Base-by-base conservation (phyloP, 2,113 vertebrate genomes). In the Myotis brandtii region DNA sequence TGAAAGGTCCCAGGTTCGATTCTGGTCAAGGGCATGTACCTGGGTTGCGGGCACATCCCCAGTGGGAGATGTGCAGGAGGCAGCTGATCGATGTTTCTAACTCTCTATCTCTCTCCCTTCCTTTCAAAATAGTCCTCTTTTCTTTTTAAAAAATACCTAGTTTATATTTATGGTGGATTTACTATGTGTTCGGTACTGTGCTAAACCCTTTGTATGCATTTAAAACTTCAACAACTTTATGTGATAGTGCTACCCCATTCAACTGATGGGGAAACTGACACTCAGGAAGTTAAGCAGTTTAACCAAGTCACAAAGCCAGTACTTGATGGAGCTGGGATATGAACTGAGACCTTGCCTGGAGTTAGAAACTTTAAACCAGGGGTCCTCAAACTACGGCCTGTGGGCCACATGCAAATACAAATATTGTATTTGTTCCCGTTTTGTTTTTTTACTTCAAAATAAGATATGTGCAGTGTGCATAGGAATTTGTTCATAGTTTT, bases 301-400 rank as follows among this genome's bases (percentile, higher is more conserved):
- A 86, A 59, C 40, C 14, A 90, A 69, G 23, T 59, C 64, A 86
- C 69, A 54, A 62, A 82, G n/a, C 66, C 32, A 89, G 2, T 34
- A 67, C 52, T 18, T 66, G 43, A 59, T 69, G 3, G 64, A 80
- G 14, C 2, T 75, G 34, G 67, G 86, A 80, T 48, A 59, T 27
- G 25, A 89, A 50, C 84, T 67, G 43, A 95, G 83, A 46, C 88
- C 76, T 79, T 76, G 9, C 88, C 62, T 93, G 64, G 70, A 77
- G 3, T n/a, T 69, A 48, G 70, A 95, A 89, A 89, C 56, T 54
- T 46, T 27, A 37, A 79, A 48, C 30, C n/a, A n/a, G n/a, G n/a
- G n/a, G n/a, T n/a, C n/a, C n/a, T n/a, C n/a, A n/a, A n/a, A n/a
- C n/a, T n/a, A n/a, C n/a, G n/a, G n/a, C n/a, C n/a, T n/a, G n/a